Base-by-base conservation (phyloP, 2,113 vertebrate genomes). In the Sisor rabdophorus region DNA sequence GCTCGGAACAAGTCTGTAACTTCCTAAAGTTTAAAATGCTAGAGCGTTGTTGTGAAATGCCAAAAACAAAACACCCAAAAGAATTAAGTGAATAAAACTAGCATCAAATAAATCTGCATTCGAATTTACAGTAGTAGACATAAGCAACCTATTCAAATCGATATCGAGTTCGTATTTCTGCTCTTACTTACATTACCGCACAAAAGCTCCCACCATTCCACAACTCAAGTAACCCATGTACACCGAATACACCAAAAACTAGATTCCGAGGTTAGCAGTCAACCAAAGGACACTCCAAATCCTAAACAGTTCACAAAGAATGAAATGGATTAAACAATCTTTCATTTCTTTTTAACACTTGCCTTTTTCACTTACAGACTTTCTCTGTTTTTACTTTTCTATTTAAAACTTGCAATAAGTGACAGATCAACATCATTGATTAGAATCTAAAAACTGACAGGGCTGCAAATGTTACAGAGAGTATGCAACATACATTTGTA, bases 61-160 rank as follows among this genome's bases (percentile, higher is more conserved):
- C 7, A 36, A 54, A 22, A 70, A 30, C 1, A 13, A 54, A 71
- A 71, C 5, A 55, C 4, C 24, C 32, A 47, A 53, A 70, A 13
- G 28, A 2, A 54, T 15, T 10, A 36, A 56, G 32, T 15, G 53
- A 58, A 22, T 5, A 17, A 44, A 36, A 71, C 32, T 1, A 11
- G 9, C 12, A 44, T 11, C 1, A 72, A 56, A 20, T 64, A 53
- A 67, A 11, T 17, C 69, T 17, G 40, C 19, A 78, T 56, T 36
- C 64, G 40, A 40, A 52, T 17, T 64, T 80, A 80, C 76, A 81
- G 82, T 78, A 83, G 79, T 73, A 67, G 58, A 67, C 76, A 56
- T 17, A 28, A 3, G 55, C 22, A 47, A 11, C 47, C 26, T 20
- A 52, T 61, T 65, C 28, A 16, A 55, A 44, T 80, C 22, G 54